Evolutionary conservation across 2,888 invertebrate genomes (phyloP), one percentile per base, ranked within the genome.

Genomic region (Aethes cnicana): DNA sequence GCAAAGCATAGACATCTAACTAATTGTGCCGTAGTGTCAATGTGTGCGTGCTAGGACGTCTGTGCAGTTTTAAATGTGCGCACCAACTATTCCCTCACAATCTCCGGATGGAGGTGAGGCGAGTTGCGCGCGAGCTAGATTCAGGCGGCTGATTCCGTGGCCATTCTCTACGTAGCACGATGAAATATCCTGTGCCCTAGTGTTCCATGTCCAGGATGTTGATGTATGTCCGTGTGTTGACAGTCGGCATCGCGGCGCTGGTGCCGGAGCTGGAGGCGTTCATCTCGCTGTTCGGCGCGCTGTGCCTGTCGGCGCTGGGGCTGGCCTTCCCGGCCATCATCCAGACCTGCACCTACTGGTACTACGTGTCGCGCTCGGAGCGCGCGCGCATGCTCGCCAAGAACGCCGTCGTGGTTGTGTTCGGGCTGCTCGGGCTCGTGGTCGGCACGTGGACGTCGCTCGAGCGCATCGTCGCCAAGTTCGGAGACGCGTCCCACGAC

Each of bases 321-420:
- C 90, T 98, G 36, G 95, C 96, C 1, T 95, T 98, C 77, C 98
- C 98, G 6, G 97, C 98, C 0, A 86, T 97, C 56, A 95, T 98
- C 62, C 95, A 98, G 71, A 92, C 94, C 59, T 93, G 95, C 75
- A 94, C 95, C 0, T 94, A 94, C 74, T 97, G 96, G 95, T 92
- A 93, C 66, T 87, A 91, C 47, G 91, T 90, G 4, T 86, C 88
- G 0, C 91, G 92, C 8, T 71, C 85, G 0, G 89, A 90, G 49
- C 91, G 90, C 58, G 76, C 86, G 3, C 90, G 92, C 61, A 90
- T 94, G 84, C 62, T 92, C 2, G 57, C 91, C 6, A 93, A 93
- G 74, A 94, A 94, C 72, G 81, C 83, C 46, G 79, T 92, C 4
- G 88, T 95, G 2, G 91, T 94, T 0, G 63, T 93, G 1, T 92